Base-by-base conservation (phyloP, 1,140 invertebrate genomes). In the Drosophila murphyi region DNA sequence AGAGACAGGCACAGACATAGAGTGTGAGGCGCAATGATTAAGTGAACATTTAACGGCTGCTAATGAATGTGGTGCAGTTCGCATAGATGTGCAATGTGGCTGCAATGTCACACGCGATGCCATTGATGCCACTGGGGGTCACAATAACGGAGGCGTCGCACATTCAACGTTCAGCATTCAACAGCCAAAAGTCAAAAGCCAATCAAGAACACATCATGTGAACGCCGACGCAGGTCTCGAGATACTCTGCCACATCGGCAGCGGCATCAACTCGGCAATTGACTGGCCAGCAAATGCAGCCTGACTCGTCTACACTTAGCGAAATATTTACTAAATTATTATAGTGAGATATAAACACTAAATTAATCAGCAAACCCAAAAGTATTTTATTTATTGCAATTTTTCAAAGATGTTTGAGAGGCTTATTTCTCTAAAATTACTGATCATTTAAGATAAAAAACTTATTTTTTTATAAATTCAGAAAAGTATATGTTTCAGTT, bases 31-130 rank as follows among this genome's bases (percentile, higher is more conserved):
- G 61, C 51, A 74, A 78, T 88, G 85, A 88, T 89, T 78, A 85
- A 88, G 68, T 64, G 85, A 89, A 89, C 85, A 89, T 88, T 88
- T 88, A 88, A 88, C 76, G 83, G 77, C 85, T 88, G 85, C 85
- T 88, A 88, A 88, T 88, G 85, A 88, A 88, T 88, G 81, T 90
- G 85, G 85, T 88, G 85, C 85, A 88, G 69, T 67, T 69, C 60
- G 47, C 52, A 50, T 57, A 50, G 51, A 34, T 8, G 67, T 47
- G 76, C 67, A 34, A 34, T n/a, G 72, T 41, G 41, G 72, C 67
- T 45, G 34, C 56, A 89, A 88, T 88, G 85, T 90, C 85, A 88
- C 85, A 88, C 85, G 85, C 85, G 78, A 88, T 89, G 83, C 69
- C 71, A 56, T 39, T 32, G 28, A 45, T 41, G 59, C 6, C 69